Evolutionary conservation across 2,797 vertebrate genomes (phyloP).

Genomic region (Helostoma temminkii): DNA sequence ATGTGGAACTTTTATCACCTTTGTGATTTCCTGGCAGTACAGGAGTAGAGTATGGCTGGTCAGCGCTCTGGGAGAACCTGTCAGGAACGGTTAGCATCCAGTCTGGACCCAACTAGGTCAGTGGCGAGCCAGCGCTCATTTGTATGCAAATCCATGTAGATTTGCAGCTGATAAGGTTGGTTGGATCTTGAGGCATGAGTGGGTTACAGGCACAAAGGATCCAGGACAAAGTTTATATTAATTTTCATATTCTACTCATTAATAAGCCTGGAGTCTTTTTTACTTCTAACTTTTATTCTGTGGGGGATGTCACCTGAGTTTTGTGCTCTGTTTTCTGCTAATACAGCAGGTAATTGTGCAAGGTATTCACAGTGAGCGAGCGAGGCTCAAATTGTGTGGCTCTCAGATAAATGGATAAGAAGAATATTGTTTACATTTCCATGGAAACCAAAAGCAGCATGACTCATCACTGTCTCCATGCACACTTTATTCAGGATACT

Average conservation of each 20-base stretch:
- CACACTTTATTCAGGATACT: slow-evolving; percentile 24
- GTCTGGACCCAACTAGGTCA: slow-evolving; percentile 78
- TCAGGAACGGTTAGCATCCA: slow-evolving; percentile 74
- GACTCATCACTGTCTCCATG: slow-evolving; percentile 53
- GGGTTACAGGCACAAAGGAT: slow-evolving; percentile 63
- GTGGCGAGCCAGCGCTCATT: slow-evolving; percentile 75
- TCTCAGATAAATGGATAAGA: slow-evolving; percentile 6
- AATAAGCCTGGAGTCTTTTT: slow-evolving; percentile 54
- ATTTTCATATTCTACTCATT: slow-evolving; percentile 59
- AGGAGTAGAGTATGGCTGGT: slow-evolving; percentile 47
- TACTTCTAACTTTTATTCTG: slow-evolving; percentile 68
- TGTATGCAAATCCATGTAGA: slow-evolving; percentile 84
- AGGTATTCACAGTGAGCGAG: too few relatives aligned
- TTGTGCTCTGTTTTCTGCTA: slow-evolving; percentile 39
- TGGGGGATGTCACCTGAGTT: slow-evolving; percentile 58
- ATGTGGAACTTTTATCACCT: slow-evolving; percentile 35
- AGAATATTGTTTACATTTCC: slow-evolving; percentile 30
- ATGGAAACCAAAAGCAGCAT: slow-evolving; percentile 31
- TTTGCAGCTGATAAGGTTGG: slow-evolving; percentile 81
- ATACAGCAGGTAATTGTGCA: too few relatives aligned
- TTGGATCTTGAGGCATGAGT: slow-evolving; percentile 72
- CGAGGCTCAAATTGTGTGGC: too few relatives aligned
- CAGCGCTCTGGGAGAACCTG: slow-evolving; percentile 73
- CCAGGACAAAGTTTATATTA: slow-evolving; percentile 67
- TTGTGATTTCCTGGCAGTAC: slow-evolving; percentile 44